Conservation (phyloP, 2,113 vertebrate genomes). For the Mesocricetus auratus region DNA sequence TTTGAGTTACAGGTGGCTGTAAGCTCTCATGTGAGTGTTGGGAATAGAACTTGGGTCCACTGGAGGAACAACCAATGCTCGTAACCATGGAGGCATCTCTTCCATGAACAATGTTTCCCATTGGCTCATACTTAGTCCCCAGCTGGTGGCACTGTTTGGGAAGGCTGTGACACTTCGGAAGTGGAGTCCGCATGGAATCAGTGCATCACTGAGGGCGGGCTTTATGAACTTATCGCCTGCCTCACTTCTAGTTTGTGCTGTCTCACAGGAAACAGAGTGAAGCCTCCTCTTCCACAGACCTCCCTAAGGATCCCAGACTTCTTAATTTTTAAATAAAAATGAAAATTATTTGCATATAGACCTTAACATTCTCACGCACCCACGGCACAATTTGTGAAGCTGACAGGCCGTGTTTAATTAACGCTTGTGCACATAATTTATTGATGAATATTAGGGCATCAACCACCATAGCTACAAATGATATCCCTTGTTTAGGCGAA, state of each 20-base stretch:
- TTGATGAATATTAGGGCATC: neutral
- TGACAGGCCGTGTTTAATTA: neutral
- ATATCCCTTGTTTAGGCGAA: neutral
- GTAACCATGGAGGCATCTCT: neutral
- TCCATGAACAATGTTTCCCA: neutral
- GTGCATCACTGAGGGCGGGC: neutral
- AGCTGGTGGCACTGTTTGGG: neutral
- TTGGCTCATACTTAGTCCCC: neutral
- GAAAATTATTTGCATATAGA: neutral
- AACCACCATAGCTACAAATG: neutral
- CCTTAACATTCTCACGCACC: neutral
- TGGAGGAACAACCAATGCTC: neutral
- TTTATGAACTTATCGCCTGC: neutral
- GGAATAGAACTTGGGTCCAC: neutral
- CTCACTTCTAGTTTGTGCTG: neutral
- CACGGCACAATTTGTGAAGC: neutral
- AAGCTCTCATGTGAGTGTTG: neutral
- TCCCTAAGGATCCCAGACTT: neutral
- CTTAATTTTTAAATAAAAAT: neutral
- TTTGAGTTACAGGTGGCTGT: neutral
- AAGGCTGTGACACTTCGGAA: neutral
- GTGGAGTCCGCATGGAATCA: neutral
- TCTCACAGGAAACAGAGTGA: neutral
- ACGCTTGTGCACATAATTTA: neutral
- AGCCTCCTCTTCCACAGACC: neutral